Percentiles rank a stretch among this genome's conserved stretches.
phyloP scores from a whole-genome alignment of 2,797 vertebrate species.

The Phrynocephalus guinanensis region DNA sequence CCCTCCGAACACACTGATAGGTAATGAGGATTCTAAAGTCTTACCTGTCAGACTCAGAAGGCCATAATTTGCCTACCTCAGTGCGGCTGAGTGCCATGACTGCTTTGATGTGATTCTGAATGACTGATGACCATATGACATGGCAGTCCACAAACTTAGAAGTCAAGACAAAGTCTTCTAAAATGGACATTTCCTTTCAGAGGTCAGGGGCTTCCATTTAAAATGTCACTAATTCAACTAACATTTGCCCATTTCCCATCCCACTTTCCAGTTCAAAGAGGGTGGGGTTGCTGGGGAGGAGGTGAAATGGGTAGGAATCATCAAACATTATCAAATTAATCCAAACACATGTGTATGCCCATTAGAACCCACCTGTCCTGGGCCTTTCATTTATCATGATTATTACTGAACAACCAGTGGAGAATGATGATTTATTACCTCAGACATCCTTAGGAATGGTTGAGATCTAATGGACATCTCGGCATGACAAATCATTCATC shows the following conservation, averaged over 20 bases:
- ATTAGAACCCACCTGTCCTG: constrained; percentile 81
- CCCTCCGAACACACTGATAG: too few relatives aligned
- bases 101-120: not conserved
- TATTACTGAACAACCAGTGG: constrained; percentile 72
- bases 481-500: constrained; percentile 70
- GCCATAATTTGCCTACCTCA: too few relatives aligned
- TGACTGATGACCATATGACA: not conserved
- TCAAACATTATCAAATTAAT: constrained; percentile 80
- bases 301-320: constrained; percentile 54
- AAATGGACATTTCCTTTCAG: not conserved
- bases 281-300: constrained; percentile 27
- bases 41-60: too few relatives aligned
- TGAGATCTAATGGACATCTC: constrained; percentile 74
- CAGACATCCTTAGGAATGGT: constrained; percentile 70
- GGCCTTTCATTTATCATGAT: constrained; percentile 82
- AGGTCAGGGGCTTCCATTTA: constrained; percentile 16
- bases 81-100: too few relatives aligned
- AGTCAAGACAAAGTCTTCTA: too few relatives aligned
- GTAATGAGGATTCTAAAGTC: too few relatives aligned
- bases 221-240: constrained; percentile 20
- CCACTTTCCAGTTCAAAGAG: constrained; percentile 66
- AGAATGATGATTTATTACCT: constrained; percentile 80
- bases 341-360: constrained; percentile 75
- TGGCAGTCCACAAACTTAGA: not conserved
- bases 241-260: constrained; percentile 23